Percentiles rank a stretch among this genome's conserved stretches.
Conservation (phyloP, 2,888 invertebrate genomes). For the Prenolepis imparis region DNA sequence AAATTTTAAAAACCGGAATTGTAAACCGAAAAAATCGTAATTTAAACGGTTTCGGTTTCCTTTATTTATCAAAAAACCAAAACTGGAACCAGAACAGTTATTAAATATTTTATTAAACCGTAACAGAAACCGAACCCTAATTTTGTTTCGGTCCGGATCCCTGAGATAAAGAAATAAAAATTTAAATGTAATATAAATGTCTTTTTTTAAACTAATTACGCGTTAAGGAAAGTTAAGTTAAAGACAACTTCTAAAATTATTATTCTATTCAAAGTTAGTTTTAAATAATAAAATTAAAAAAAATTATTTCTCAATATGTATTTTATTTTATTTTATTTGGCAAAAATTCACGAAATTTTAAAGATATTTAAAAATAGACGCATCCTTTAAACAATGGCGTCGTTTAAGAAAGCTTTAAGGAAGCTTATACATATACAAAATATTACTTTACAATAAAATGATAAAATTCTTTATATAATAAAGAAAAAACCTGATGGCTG, state of each 20-base stretch:
- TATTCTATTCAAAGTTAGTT: background rate
- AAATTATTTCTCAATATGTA: background rate
- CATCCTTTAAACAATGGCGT: background rate
- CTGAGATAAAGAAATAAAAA: no score
- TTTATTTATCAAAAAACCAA: no score
- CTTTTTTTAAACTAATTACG: background rate
- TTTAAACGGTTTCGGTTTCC: no score
- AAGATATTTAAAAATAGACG: background rate
- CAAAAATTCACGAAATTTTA: background rate
- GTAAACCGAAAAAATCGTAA: no score
- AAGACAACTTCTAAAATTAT: slow-evolving; percentile 1
- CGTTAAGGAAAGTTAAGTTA: background rate
- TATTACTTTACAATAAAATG: background rate
- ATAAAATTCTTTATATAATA: background rate
- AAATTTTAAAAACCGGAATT: no score
- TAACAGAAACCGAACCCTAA: no score
- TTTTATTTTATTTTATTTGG: no score
- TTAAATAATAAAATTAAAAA: background rate
- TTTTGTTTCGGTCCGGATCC: no score
- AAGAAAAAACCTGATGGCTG: slow-evolving; percentile 73
- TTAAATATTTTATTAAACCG: no score
- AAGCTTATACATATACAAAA: background rate
- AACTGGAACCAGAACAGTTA: no score
- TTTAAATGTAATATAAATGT: no score
- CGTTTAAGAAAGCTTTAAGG: background rate